Conservation (phyloP, 1,140 invertebrate genomes). For the Euura saliciscinereae region DNA sequence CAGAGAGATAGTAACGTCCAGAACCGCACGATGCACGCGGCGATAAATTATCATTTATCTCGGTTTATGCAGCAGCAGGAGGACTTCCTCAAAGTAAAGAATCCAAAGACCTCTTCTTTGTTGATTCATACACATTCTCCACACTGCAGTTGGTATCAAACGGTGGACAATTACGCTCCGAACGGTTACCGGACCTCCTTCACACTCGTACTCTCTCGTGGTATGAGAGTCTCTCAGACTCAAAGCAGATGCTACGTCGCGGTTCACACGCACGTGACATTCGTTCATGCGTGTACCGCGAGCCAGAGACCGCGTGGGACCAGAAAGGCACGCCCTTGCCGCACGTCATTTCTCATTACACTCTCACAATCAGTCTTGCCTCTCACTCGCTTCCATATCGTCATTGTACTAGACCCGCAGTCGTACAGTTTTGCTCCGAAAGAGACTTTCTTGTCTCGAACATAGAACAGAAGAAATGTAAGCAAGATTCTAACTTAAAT, state of each 20-base stretch:
- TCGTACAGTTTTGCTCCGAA: too few relatives aligned
- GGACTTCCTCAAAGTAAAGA: too few relatives aligned
- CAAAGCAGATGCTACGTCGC: neutral
- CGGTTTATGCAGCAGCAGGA: too few relatives aligned
- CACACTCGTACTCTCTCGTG: neutral
- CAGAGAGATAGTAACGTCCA: too few relatives aligned
- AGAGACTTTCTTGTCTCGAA: too few relatives aligned
- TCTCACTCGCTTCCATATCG: too few relatives aligned
- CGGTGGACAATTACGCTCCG: neutral
- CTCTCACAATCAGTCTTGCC: neutral
- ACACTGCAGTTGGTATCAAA: neutral
- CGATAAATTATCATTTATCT: too few relatives aligned
- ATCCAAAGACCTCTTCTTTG: too few relatives aligned
- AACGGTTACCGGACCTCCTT: neutral
- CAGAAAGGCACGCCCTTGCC: conserved; percentile 31
- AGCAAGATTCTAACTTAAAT: too few relatives aligned
- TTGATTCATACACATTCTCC: too few relatives aligned
- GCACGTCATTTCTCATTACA: conserved; percentile 21
- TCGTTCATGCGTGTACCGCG: conserved; percentile 17
- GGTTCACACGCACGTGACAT: conserved; percentile 9
- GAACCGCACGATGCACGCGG: too few relatives aligned
- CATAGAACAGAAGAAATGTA: too few relatives aligned
- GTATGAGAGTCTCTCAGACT: neutral
- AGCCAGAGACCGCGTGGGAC: conserved; percentile 34
- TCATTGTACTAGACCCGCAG: neutral